A percentile compares a stretch with the other conserved stretches of the same genome.
Conservation (phyloP, 2,888 invertebrate genomes). For the Pristionchus mayeri region DNA sequence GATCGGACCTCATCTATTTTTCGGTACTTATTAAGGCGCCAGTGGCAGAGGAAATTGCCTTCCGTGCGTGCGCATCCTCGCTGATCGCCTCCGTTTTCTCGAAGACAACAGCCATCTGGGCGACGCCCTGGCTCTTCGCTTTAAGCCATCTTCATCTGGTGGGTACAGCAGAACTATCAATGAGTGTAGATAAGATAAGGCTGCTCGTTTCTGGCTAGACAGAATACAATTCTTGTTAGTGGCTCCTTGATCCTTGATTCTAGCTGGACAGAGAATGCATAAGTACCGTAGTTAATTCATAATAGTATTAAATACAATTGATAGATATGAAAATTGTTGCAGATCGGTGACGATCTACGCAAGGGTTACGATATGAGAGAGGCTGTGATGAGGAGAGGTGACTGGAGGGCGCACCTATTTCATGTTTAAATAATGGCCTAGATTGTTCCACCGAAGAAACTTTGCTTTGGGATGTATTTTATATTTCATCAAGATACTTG, state of each 20-base stretch:
- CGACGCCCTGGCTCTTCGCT: conserved; percentile 44
- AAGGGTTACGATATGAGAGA: conserved; percentile 58
- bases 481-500: too few species aligned
- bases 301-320: too few species aligned
- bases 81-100: conserved; percentile 54
- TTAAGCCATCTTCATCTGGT: conserved; percentile 47
- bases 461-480: conserved; percentile 50
- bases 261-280: too few species aligned
- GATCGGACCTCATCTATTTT: background rate
- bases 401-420: background rate
- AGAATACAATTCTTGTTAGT: too few species aligned
- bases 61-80: conserved; percentile 71
- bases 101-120: conserved; percentile 22
- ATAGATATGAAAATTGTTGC: background rate
- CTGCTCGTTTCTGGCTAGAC: too few species aligned
- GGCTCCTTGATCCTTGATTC: too few species aligned
- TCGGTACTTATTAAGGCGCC: conserved; percentile 71
- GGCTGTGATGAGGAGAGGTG: conserved; percentile 64
- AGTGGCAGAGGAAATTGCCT: conserved; percentile 72
- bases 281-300: too few species aligned
- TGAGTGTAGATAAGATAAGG: too few species aligned
- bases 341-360: conserved; percentile 66
- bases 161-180: background rate
- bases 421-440: too few species aligned
- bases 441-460: too few species aligned